Percentiles rank a stretch among this genome's conserved stretches.
Evolutionary conservation across 2,888 invertebrate species (phyloP).

Genomic region (Trilocha varians): DNA sequence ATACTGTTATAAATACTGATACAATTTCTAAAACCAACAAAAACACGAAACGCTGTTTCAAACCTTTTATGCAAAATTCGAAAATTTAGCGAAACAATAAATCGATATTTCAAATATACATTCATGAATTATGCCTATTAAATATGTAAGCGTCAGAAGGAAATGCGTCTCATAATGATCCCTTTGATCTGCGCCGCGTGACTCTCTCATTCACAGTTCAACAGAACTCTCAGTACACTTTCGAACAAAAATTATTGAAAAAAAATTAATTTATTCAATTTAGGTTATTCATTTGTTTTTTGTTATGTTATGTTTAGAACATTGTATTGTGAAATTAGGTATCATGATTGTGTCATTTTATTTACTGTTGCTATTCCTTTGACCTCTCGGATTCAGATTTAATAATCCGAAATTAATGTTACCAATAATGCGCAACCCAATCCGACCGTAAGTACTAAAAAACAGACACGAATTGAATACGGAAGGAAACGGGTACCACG

Average conservation of each 20-base stretch:
- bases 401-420: conserved; percentile 6
- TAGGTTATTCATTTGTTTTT: too few species aligned
- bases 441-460: background rate
- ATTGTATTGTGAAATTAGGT: too few species aligned
- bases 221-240: conserved; percentile 21
- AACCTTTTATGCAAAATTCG: too few species aligned
- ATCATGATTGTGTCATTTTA: too few species aligned
- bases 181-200: conserved; percentile 37
- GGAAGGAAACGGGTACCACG: background rate
- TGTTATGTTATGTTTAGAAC: too few species aligned
- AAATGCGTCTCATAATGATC: conserved; percentile 32
- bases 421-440: conserved; percentile 1
- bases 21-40: too few species aligned
- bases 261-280: too few species aligned
- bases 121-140: background rate
- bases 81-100: too few species aligned
- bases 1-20: too few species aligned
- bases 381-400: too few species aligned
- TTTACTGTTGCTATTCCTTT: too few species aligned
- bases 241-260: conserved; percentile 12
- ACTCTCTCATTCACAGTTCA: conserved; percentile 27
- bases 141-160: conserved; percentile 27
- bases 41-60: too few species aligned
- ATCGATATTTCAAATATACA: conserved; percentile 10
- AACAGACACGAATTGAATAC: background rate